phyloP scores from a whole-genome alignment of 2,113 vertebrate species.

The Myotis davidii region DNA sequence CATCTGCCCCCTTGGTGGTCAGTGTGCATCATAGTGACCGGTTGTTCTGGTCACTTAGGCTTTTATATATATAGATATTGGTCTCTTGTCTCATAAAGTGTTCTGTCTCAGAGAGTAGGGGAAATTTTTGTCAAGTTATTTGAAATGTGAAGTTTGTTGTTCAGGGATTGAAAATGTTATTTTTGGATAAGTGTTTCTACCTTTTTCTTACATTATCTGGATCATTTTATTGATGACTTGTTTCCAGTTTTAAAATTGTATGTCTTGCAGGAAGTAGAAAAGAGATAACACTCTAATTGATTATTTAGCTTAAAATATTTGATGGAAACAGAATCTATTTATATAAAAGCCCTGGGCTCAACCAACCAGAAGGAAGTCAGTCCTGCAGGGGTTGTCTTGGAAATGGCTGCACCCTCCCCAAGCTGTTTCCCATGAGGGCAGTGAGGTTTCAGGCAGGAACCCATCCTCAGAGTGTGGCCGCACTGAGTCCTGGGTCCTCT shows the following conservation, averaged over 20 bases:
- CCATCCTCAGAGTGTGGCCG: too few relatives aligned
- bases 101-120: neutral
- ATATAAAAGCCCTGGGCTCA: too few relatives aligned
- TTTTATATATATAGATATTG: neutral
- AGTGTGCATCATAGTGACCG: too few relatives aligned
- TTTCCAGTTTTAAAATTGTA: constrained; percentile 20
- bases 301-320: neutral
- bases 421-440: too few relatives aligned
- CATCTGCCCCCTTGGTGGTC: too few relatives aligned
- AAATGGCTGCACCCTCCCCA: too few relatives aligned
- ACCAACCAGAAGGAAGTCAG: too few relatives aligned
- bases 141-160: neutral
- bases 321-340: neutral
- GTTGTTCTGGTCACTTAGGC: too few relatives aligned
- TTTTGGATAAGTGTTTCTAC: neutral
- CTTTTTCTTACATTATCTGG: neutral
- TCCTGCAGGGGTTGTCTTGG: too few relatives aligned
- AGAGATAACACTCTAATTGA: neutral
- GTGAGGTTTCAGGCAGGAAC: too few relatives aligned
- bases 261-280: neutral
- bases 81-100: neutral
- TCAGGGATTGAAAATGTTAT: neutral
- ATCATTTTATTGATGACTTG: constrained; percentile 1
- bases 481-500: too few relatives aligned
- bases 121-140: neutral